Conservation (phyloP, 37 sponge, comb jelly and placozoan species). For the Ephydatia muelleri region DNA sequence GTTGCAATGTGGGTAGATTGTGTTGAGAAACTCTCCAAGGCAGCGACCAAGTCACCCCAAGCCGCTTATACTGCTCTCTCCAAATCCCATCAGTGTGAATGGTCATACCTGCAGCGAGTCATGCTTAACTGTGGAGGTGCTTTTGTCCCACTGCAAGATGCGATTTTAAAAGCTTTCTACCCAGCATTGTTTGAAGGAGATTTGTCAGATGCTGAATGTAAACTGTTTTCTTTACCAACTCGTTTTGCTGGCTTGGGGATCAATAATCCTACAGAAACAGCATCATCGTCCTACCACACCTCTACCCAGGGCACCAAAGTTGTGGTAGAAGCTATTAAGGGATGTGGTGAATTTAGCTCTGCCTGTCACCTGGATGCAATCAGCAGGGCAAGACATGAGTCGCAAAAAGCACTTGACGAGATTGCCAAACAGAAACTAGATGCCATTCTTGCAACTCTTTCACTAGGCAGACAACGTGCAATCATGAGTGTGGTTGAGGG, state of each 20-base stretch:
- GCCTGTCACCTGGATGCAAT: too few relatives aligned
- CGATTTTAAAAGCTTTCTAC: neutral
- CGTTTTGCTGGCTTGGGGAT: too few relatives aligned
- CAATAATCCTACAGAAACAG: too few relatives aligned
- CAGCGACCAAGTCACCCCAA: constrained; percentile 14
- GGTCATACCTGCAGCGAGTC: constrained; percentile 37
- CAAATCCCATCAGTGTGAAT: constrained; percentile 34
- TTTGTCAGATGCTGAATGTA: neutral
- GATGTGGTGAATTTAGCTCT: too few relatives aligned
- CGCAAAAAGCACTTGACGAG: neutral
- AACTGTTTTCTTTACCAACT: too few relatives aligned
- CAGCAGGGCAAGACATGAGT: neutral
- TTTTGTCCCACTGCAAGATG: constrained; percentile 18
- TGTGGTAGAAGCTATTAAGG: too few relatives aligned
- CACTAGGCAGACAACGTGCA: constrained; percentile 6
- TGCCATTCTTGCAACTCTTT: neutral
- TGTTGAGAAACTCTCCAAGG: neutral
- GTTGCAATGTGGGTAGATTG: constrained; percentile 13
- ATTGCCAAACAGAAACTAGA: neutral
- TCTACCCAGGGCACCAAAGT: too few relatives aligned
- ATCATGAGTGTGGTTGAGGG: constrained; percentile 39
- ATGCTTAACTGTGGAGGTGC: constrained; percentile 20
- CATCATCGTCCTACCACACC: too few relatives aligned
- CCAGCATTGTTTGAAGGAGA: constrained; percentile 1
- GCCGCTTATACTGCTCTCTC: constrained; percentile 24